Evolutionary conservation across 2,113 vertebrate species (phyloP), one percentile per base, ranked within the genome.

Genomic region (Ailurus styani): DNA sequence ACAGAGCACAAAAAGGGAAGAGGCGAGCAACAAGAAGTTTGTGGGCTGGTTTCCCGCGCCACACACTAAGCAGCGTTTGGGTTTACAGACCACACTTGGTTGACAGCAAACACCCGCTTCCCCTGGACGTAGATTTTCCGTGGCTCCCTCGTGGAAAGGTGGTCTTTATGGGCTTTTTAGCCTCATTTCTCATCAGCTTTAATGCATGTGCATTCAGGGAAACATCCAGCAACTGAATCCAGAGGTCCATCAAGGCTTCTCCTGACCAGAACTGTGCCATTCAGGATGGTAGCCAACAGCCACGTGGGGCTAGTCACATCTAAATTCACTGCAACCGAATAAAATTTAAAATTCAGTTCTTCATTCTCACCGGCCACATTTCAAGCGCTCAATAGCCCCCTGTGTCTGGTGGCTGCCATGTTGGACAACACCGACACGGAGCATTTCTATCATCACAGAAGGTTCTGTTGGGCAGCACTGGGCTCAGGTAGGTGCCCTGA

Each of bases 11-110:
- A 15, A 31, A 47, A 21, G 11, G 27, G 3, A 54, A 10, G 5
- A 60, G 54, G 4, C 0, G 0, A 34, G 7, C 4, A 40, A 10
- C 18, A 9, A 0, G 4, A 29, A 7, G 37, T 27, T 7, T 0
- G 9, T 2, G 34, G 42, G 27, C 27, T 14, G 77, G 25, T 10
- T 6, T 13, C 86, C 42, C 7, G 1, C 13, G 37, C 52, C 73
- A n/a, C 72, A 7, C 57, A 42, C 1, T 1, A n/a, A 1, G 18
- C 23, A 0, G 40, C 1, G 0, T 60, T 23, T 50, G 70, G 82
- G 50, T 31, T 75, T 37, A 57, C 23, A 57, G 13, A 37, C 11
- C 11, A 1, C 8, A 7, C 50, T 17, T 7, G 13, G n/a, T 10
- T 29, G 55, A 14, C 25, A 31, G 50, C 40, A 47, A 27, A 34